Base-by-base conservation (phyloP, 2,797 vertebrate genomes). In the Coregonus sp. region DNA sequence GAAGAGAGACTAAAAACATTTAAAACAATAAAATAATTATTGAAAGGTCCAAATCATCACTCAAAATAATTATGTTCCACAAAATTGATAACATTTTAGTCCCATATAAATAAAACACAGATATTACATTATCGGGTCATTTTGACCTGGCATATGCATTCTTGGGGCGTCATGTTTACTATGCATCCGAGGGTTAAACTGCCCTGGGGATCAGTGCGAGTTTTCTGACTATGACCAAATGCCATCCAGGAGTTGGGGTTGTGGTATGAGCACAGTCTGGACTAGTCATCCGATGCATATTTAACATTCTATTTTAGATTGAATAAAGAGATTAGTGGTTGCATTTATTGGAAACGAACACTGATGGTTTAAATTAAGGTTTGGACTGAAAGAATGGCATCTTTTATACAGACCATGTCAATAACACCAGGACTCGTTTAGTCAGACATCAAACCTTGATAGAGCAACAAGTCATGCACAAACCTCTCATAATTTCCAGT, bases 321-420 rank as follows among this genome's bases (percentile, higher is more conserved):
- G 81, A 88, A 88, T 84, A 69, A 83, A 82, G 71, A 78, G 82
- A 85, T 92, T 89, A 81, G 87, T 75, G 85, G 87, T 90, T 83
- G 35, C 76, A 79, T 89, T 85, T 88, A 85, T 11, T 11, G 9
- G 80, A 83, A 89, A 87, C 78, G 56, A 87, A 87, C 73, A 81
- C 72, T 70, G 82, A 82, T 87, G 80, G 79, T 86, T 47, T 84
- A 79, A 82, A 91, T 91, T 91, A 85, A 84, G 90, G 89, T 86
- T 91, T 92, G 89, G 87, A 88, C 73, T 67, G 35, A 86, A 85
- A 82, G 73, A 76, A 37, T 74, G 2, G 9, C 40, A 47, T 47
- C 9, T 11, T 47, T 12, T 47, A 31, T 74, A 77, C 37, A 73
- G 76, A 47, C 9, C 40, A 11, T 47, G 40, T 77, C 63, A 75